These are phyloP conservation scores for Nothoprocta perdicaria DNA, from an alignment of 2,113 vertebrate genomes.

Conservation along the genomic window DNA sequence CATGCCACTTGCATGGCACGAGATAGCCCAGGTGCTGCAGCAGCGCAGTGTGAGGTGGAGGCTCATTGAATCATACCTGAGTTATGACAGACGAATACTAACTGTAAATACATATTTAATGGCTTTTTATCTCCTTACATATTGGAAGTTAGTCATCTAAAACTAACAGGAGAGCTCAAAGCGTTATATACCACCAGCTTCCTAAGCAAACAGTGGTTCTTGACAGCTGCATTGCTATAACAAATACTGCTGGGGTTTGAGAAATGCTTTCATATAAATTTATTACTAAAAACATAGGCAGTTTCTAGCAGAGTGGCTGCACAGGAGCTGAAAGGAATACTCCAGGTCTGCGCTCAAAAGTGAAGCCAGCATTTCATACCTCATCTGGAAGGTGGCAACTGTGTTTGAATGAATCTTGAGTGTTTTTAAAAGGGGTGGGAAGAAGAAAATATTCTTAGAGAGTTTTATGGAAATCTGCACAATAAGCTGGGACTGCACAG, in stretches of 20 bases:
- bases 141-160: background rate
- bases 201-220: background rate
- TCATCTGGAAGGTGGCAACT: background rate
- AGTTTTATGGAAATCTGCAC: background rate
- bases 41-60: background rate
- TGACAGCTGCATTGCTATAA: background rate
- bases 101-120: background rate
- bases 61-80: background rate
- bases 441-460: background rate
- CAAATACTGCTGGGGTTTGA: background rate
- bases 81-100: background rate
- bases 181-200: background rate
- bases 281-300: background rate
- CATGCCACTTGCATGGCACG: accelerated
- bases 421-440: background rate
- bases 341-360: background rate
- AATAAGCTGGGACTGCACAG: background rate
- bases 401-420: background rate
- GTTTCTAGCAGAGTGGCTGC: background rate
- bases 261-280: background rate
- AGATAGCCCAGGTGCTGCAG: background rate
- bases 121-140: background rate
- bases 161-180: background rate
- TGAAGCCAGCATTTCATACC: background rate
- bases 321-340: background rate